Evolutionary conservation across 2,797 vertebrate genomes (phyloP).

Genomic region (Takifugu rubripes): DNA sequence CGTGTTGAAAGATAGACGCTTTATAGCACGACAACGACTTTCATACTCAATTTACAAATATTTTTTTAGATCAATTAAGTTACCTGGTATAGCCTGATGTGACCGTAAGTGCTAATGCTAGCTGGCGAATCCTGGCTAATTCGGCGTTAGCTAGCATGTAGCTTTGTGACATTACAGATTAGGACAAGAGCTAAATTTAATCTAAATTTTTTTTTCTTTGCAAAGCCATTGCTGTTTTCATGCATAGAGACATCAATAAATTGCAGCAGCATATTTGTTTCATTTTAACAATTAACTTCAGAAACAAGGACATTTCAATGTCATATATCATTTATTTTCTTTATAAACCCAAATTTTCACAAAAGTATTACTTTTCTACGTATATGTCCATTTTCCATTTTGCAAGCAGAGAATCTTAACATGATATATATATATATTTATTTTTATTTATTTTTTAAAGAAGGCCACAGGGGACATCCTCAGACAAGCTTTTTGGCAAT

Average conservation of each 20-base stretch:
- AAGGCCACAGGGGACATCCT: conserved; percentile 20
- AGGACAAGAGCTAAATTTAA: no score
- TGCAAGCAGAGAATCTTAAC: no score
- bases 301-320: not conserved
- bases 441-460: not conserved
- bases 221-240: no score
- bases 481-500: conserved; percentile 91
- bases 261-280: no score
- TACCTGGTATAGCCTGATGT: not conserved
- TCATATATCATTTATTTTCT: not conserved
- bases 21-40: not conserved
- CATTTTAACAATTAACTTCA: not conserved
- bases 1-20: not conserved
- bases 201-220: no score
- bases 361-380: no score
- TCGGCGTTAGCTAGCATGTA: no score
- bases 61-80: not conserved
- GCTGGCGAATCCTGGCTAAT: not conserved
- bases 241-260: no score
- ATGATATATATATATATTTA: not conserved
- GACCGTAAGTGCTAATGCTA: not conserved
- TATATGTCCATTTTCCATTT: no score
- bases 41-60: no score
- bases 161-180: no score
- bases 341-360: no score